Evolutionary conservation across 1,140 invertebrate species (phyloP).

Genomic region (Drosophila arawakana): DNA sequence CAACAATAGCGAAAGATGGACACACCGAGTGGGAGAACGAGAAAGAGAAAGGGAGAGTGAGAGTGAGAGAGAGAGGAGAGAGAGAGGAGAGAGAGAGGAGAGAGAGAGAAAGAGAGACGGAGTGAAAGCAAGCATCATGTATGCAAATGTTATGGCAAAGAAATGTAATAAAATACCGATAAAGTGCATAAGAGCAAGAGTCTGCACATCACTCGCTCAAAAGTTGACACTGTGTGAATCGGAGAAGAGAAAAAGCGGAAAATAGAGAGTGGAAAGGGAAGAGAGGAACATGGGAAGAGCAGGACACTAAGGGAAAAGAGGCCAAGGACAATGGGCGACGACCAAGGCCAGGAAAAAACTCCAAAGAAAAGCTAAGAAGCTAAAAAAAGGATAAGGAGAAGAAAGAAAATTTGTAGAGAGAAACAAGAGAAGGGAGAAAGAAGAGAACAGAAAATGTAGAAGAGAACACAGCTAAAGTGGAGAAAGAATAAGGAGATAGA

Average conservation of each 20-base stretch:
- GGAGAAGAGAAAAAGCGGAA: constrained; percentile 1
- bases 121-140: constrained; percentile 5
- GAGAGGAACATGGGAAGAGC: not conserved
- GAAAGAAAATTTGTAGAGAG: too few relatives aligned
- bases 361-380: too few relatives aligned
- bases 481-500: not conserved
- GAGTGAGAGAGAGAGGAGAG: not conserved
- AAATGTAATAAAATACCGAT: constrained; percentile 47
- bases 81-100: not conserved
- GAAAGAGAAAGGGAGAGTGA: constrained; percentile 4
- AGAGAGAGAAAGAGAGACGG: not conserved
- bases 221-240: not conserved
- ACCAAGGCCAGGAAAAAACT: too few relatives aligned
- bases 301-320: not conserved
- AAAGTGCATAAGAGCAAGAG: constrained; percentile 23
- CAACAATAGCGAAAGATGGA: constrained; percentile 18
- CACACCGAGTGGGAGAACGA: not conserved
- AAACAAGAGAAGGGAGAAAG: too few relatives aligned
- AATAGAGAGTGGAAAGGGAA: not conserved
- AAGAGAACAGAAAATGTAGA: not conserved
- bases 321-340: not conserved
- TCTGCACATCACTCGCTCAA: constrained; percentile 1
- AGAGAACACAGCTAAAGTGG: not conserved
- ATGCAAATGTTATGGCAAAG: constrained; percentile 55
- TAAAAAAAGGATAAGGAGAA: too few relatives aligned